These are phyloP conservation scores for Chelonus insularis DNA, from an alignment of 1,140 invertebrate species.

Conservation along the genomic window DNA sequence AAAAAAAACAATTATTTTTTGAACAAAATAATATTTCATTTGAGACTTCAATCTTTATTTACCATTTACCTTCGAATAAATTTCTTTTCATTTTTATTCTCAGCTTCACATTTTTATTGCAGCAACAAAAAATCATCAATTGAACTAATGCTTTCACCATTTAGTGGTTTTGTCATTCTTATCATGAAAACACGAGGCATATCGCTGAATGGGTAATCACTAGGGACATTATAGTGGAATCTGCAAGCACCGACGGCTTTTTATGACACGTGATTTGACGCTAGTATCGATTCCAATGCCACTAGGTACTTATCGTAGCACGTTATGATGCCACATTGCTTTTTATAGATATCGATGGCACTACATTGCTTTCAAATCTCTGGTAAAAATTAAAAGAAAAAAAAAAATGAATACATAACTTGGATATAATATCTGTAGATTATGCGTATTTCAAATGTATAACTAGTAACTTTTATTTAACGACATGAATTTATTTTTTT, in stretches of 20 bases:
- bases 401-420: slow-evolving; percentile 1
- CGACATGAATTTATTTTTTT: neutral
- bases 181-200: neutral
- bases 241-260: slow-evolving; percentile 35
- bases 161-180: slow-evolving; percentile 2
- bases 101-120: neutral
- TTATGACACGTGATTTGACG: slow-evolving; percentile 54
- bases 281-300: slow-evolving; percentile 55
- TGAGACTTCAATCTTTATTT: no score
- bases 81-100: neutral
- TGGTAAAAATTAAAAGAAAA: slow-evolving; percentile 9
- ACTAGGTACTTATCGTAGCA: slow-evolving; percentile 46
- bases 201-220: slow-evolving; percentile 42
- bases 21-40: no score
- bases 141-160: neutral
- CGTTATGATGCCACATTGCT: slow-evolving; percentile 47
- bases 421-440: neutral
- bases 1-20: no score
- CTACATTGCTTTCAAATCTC: slow-evolving; percentile 1
- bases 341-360: slow-evolving; percentile 38
- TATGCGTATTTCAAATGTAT: neutral
- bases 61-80: no score
- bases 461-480: no score
- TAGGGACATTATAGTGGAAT: slow-evolving; percentile 49
- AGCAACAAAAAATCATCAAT: neutral